Conservation (phyloP, 2,797 vertebrate genomes). For the Gouania willdenowi region DNA sequence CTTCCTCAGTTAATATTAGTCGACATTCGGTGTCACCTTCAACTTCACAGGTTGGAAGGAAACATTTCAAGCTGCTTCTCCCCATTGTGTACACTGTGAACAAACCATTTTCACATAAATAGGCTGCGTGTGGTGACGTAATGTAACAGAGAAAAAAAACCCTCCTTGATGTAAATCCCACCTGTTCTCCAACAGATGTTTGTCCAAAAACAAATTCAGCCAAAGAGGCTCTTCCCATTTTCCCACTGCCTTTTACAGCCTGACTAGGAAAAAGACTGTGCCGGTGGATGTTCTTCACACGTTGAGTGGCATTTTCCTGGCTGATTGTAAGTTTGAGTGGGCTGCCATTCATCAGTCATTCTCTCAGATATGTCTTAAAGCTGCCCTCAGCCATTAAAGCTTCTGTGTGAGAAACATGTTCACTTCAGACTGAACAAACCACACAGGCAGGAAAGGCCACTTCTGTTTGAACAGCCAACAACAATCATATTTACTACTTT, state of each 20-base stretch:
- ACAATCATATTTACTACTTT: not conserved
- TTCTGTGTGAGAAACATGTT: too few species aligned
- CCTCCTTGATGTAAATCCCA: slow-evolving; percentile 49
- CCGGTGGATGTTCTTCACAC: slow-evolving; percentile 46
- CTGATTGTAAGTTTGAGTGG: slow-evolving; percentile 26
- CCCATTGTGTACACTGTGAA: slow-evolving; percentile 61
- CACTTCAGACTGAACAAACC: slow-evolving; percentile 14
- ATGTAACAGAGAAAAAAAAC: slow-evolving; percentile 3
- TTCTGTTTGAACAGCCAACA: slow-evolving; percentile 39
- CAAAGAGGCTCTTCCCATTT: slow-evolving; percentile 57
- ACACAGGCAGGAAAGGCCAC: slow-evolving; percentile 25
- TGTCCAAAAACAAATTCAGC: slow-evolving; percentile 43
- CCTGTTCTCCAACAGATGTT: slow-evolving; percentile 56
- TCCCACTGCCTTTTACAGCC: slow-evolving; percentile 47
- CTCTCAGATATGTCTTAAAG: slow-evolving; percentile 42
- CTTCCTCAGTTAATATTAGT: too few species aligned
- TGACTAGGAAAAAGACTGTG: slow-evolving; percentile 52
- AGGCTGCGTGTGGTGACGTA: slow-evolving; percentile 5
- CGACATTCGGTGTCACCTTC: too few species aligned
- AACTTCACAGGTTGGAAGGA: too few species aligned
- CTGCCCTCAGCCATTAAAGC: slow-evolving; percentile 32
- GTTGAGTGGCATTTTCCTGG: slow-evolving; percentile 42
- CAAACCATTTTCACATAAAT: slow-evolving; percentile 47
- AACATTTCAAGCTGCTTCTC: slow-evolving; percentile 24
- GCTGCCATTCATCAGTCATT: slow-evolving; percentile 44